Evolutionary conservation across 2,113 vertebrate genomes (phyloP).

Genomic region (Setophaga kirtlandii): DNA sequence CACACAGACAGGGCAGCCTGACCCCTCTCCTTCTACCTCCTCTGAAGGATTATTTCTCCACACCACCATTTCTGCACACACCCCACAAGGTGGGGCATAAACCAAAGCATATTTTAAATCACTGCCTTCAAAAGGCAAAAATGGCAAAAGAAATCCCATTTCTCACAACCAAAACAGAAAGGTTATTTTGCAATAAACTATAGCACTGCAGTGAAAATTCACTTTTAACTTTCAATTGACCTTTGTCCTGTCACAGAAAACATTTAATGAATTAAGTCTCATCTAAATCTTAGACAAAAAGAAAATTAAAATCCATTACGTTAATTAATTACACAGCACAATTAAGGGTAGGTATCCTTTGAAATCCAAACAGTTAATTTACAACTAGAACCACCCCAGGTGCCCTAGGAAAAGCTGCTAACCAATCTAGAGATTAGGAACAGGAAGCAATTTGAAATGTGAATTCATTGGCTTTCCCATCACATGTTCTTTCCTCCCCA

Average conservation of each 20-base stretch:
- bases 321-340: background rate
- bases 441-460: background rate
- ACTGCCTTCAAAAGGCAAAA: background rate
- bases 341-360: background rate
- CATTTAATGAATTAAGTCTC: background rate
- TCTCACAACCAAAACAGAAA: background rate
- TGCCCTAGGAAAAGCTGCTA: background rate
- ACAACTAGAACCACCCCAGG: background rate
- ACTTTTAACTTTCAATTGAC: background rate
- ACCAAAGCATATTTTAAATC: background rate
- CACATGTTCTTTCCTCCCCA: background rate
- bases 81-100: background rate
- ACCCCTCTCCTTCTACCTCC: background rate
- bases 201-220: background rate
- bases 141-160: background rate
- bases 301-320: background rate
- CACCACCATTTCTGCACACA: background rate
- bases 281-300: background rate
- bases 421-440: background rate
- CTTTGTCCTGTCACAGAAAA: background rate
- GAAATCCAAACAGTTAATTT: background rate
- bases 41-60: background rate
- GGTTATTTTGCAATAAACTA: background rate
- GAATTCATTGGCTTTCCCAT: background rate
- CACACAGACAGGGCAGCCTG: background rate